Base-by-base conservation (phyloP, 2,888 invertebrate genomes). In the Rhyacophila evoluta region DNA sequence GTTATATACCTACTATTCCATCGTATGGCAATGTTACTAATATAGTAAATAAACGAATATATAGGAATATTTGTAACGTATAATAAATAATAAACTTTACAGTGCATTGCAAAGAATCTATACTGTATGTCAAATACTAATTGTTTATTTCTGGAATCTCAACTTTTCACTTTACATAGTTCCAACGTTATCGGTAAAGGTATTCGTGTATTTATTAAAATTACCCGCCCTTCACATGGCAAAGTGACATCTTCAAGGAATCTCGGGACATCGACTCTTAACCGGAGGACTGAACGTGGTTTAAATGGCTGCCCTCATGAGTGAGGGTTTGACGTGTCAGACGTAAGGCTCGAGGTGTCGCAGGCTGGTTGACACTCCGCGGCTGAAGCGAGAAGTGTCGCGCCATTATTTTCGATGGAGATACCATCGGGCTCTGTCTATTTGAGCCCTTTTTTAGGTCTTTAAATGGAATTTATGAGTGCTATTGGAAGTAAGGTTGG, bases 401-500 rank as follows among this genome's bases (percentile, higher is more conserved):
- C 73, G 68, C 80, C 80, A 80, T 80, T 80, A 80, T 80, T 80
- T 77, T 79, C 71, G 71, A 77, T 71, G 72, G 68, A 69, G 79
- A 77, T 77, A 75, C 77, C 77, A 80, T 80, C 80, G 68, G 55
- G 10, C 15, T 12, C 74, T 77, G 74, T 74, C 74, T 80, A 77
- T 77, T 79, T 79, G 75, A 55, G 74, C 55, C 79, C 79, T 75
- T 75, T 78, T 72, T 75, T 68, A 74, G 79, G 70, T 55, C 55
- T 75, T 72, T 79, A 79, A 79, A 75, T 79, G 55, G 75, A 72
- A 75, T 79, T 79, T 79, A 79, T 75, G 79, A 55, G 55, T 55
- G 55, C 55, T 55, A 55, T 55, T 55, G 55, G 8, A 55, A 25
- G 25, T 25, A 55, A 12, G 55, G 19, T 2, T 8, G 55, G 25